Evolutionary conservation across 2,888 invertebrate genomes (phyloP).

Genomic region (Leucophenga maculata): DNA sequence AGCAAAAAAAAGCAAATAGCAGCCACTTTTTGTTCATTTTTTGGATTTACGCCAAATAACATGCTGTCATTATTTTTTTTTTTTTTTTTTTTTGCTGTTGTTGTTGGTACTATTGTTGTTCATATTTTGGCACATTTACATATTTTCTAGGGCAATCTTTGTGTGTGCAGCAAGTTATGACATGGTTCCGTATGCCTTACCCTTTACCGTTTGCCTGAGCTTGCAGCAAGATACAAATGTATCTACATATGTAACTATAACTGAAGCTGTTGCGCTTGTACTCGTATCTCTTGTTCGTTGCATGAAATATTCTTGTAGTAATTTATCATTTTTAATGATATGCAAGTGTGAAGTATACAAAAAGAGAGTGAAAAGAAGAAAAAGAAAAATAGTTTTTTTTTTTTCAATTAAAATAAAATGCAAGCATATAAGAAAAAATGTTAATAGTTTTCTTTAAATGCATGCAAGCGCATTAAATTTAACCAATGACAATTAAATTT

Average conservation of each 20-base stretch:
- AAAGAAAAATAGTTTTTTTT: too few species aligned
- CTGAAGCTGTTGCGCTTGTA: neutral
- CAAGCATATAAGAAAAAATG: too few species aligned
- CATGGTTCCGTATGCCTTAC: slow-evolving; percentile 11
- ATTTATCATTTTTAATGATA: slow-evolving; percentile 41
- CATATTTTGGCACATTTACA: slow-evolving; percentile 23
- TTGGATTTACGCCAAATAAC: slow-evolving; percentile 44
- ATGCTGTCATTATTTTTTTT: slow-evolving; percentile 39
- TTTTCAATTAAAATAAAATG: too few species aligned
- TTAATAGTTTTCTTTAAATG: too few species aligned
- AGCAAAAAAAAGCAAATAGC: neutral
- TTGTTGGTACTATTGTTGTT: slow-evolving; percentile 41
- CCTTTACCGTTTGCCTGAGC: neutral
- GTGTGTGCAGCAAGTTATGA: slow-evolving; percentile 10
- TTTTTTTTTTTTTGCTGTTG: slow-evolving; percentile 20
- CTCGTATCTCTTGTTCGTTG: slow-evolving; percentile 30
- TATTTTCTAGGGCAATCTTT: slow-evolving; percentile 26
- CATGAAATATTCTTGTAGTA: slow-evolving; percentile 48
- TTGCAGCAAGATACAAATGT: neutral
- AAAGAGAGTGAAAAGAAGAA: too few species aligned
- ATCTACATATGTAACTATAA: neutral
- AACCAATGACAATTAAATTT: too few species aligned
- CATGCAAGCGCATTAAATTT: too few species aligned
- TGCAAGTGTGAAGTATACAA: neutral
- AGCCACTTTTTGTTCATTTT: slow-evolving; percentile 32